Evolutionary conservation across 2,797 vertebrate species (phyloP).

Genomic region (Atherinosoma microstoma): DNA sequence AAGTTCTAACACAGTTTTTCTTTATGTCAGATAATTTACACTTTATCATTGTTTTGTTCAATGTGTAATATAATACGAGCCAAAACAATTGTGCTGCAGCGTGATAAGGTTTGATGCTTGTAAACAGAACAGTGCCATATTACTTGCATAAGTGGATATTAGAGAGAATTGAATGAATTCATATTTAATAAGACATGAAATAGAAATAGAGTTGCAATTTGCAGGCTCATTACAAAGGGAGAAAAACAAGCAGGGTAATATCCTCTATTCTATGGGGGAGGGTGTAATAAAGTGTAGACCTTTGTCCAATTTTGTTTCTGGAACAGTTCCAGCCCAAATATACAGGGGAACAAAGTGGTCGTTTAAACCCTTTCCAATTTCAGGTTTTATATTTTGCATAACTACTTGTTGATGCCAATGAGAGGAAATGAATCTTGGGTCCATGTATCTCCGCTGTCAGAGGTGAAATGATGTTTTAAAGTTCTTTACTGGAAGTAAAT

Average conservation of each 20-base stretch:
- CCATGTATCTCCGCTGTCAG: neutral
- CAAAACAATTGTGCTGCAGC: neutral
- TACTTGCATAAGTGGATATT: conserved; percentile 15
- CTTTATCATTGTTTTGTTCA: conserved; percentile 2
- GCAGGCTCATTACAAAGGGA: conserved; percentile 9
- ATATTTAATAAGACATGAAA: conserved; percentile 30
- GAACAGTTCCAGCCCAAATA: conserved; percentile 11
- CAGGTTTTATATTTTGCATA: conserved; percentile 19
- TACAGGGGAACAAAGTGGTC: conserved; percentile 10
- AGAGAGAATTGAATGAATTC: conserved; percentile 27
- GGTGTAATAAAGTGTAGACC: conserved; percentile 8
- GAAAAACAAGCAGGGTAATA: conserved; percentile 6
- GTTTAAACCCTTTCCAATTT: conserved; percentile 33
- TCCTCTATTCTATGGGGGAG: conserved; percentile 11
- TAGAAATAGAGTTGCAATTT: conserved; percentile 27
- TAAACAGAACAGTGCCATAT: conserved; percentile 22
- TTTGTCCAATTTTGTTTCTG: conserved; percentile 30
- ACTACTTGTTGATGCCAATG: conserved; percentile 1
- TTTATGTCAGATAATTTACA: neutral
- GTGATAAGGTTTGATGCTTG: conserved; percentile 11
- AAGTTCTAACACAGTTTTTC: neutral
- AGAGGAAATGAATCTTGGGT: conserved; percentile 18
- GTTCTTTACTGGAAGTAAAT: conserved; percentile 1
- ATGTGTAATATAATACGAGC: neutral
- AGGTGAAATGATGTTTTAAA: conserved; percentile 2